phyloP scores from a whole-genome alignment of 2,113 vertebrate species.

The Rhipidura dahli region DNA sequence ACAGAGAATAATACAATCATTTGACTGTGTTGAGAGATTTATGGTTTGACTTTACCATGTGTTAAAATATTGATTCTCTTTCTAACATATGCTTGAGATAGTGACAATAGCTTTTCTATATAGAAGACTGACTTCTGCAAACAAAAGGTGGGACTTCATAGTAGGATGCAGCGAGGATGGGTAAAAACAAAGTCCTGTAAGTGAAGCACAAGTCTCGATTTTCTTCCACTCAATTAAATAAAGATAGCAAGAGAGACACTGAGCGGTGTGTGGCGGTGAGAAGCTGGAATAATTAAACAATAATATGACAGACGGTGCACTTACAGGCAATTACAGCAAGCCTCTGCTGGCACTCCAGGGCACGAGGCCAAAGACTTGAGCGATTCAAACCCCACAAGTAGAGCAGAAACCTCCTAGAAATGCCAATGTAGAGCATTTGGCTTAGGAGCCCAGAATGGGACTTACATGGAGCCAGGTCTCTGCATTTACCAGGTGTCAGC shows the following conservation, averaged over 20 bases:
- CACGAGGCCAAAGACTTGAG: constrained; percentile 50
- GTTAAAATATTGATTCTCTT: constrained; percentile 54
- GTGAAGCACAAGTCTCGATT: background rate
- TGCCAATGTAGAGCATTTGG: background rate
- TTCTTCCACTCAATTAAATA: constrained; percentile 61
- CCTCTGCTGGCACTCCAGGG: constrained; percentile 55
- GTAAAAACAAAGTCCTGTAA: constrained; percentile 23
- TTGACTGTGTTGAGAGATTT: constrained; percentile 44
- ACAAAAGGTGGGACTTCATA: constrained; percentile 11
- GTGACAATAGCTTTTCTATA: background rate
- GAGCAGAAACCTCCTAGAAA: constrained; percentile 43
- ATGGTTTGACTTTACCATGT: constrained; percentile 22
- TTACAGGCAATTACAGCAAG: constrained; percentile 62
- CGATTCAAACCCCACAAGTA: constrained; percentile 49
- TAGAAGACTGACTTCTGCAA: background rate
- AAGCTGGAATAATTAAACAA: constrained; percentile 55
- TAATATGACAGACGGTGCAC: constrained; percentile 55
- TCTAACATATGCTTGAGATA: constrained; percentile 17
- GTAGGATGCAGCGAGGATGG: background rate
- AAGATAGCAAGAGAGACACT: constrained; percentile 50
- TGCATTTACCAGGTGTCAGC: background rate
- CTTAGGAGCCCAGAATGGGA: background rate
- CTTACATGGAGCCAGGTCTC: background rate
- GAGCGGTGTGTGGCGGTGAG: background rate
- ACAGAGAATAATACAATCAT: constrained; percentile 32